Evolutionary conservation across 2,888 invertebrate genomes (phyloP), one percentile per base, ranked within the genome.

Genomic region (Pterostichus niger): DNA sequence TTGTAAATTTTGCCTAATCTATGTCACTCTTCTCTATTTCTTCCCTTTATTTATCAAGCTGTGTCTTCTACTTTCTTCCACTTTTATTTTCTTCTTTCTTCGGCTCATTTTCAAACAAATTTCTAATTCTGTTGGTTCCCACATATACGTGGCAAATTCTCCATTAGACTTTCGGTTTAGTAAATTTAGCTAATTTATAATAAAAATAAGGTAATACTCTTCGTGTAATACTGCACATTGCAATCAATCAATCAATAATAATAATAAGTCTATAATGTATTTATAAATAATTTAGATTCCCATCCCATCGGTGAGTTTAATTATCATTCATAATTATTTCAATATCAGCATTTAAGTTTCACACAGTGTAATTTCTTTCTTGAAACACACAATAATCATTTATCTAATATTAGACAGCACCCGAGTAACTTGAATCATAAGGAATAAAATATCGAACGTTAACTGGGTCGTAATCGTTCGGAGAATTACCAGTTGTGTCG

Each of bases 291-390:
- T 59, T 31, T 6, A 59, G 10, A 24, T 11, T 11, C 7, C 9
- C 15, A 11, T 11, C 7, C 9, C 15, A 11, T 59, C 56, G 56
- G 6, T 31, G 49, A 64, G 13, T 64, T 64, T 64, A 31, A 64
- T 64, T 64, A 64, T 64, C 35, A 35, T 31, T 64, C 64, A 64
- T 64, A 64, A 64, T 64, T 64, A 64, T 64, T 64, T 64, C 64
- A 64, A 11, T 7, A 33, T n/a, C 35, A 11, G 59, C 59, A 59
- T 59, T 59, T 59, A 59, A 59, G 11, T 59, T 59, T 59, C 59
- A 54, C 54, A 59, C 24, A 59, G 59, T 40, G 40, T 40, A 2
- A 40, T 40, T 40, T 40, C 40, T 1, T 40, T 40, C 40, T 40
- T 40, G 1, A 40, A 40, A 40, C 31, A 11, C 24, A 11, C 56